These are phyloP conservation scores for Grus americana DNA, from an alignment of 2,113 vertebrate genomes.

Conservation along the genomic window DNA sequence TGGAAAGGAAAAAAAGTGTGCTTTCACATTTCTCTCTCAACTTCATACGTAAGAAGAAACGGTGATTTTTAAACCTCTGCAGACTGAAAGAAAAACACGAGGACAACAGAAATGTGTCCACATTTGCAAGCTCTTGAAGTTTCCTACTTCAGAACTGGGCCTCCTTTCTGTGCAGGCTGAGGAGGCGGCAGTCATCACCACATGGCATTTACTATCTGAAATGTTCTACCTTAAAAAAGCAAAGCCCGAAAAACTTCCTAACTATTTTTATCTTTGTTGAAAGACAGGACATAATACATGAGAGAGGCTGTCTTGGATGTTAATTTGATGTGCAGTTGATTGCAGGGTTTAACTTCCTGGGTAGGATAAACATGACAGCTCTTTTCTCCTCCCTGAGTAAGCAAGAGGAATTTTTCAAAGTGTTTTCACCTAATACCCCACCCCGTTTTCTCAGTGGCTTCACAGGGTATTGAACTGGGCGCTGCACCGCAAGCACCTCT, in stretches of 20 bases:
- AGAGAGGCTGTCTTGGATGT: slow-evolving; percentile 26
- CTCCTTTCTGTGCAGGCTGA: neutral
- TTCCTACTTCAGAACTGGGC: neutral
- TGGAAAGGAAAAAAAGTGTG: neutral
- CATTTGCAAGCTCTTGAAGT: neutral
- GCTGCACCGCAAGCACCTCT: neutral
- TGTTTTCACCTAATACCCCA: neutral
- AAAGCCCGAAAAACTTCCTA: neutral
- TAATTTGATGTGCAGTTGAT: slow-evolving; percentile 33
- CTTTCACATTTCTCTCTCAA: neutral
- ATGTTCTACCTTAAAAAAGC: slow-evolving; percentile 22
- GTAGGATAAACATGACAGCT: slow-evolving; percentile 13
- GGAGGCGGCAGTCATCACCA: neutral
- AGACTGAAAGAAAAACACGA: neutral
- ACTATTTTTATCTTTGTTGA: slow-evolving; percentile 6
- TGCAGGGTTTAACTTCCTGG: slow-evolving; percentile 15
- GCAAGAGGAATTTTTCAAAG: neutral
- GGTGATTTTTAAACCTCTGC: neutral
- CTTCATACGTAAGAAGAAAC: neutral
- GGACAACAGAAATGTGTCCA: neutral
- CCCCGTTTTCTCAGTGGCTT: neutral
- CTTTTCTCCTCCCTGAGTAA: neutral
- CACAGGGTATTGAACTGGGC: neutral
- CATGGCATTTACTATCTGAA: neutral
- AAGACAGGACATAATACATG: neutral